Base-by-base conservation (phyloP, 1,140 invertebrate genomes). In the Trichonephila inaurata region DNA sequence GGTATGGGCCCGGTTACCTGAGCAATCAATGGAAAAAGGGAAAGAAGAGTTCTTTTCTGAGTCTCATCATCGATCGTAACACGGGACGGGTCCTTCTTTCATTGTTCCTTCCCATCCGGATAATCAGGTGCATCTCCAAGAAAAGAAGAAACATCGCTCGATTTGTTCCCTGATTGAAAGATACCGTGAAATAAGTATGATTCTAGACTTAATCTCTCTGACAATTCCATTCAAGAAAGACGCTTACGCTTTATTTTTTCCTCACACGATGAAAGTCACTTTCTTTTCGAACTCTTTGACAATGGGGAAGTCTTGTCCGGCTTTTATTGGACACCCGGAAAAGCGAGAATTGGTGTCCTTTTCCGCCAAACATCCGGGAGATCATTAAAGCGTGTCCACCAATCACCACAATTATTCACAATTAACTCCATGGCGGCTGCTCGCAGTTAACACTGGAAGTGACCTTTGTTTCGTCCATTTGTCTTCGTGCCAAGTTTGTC, bases 321-420 rank as follows among this genome's bases (percentile, higher is more conserved):
- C 33, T 62, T 19, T 87, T 24, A 61, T 61, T 61, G 60, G 58
- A 33, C 85, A 62, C n/a, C n/a, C 51, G 62, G 33, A 51, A 44
- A 44, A 72, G 40, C 24, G 64, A 44, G 12, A 72, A 66, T n/a
- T 64, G n/a, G 40, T 64, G 40, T 33, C 64, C 28, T 66, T 72
- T 89, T 72, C 85, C 21, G 28, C 28, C 33, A 33, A 62, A 87
- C 58, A 87, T 72, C 66, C 69, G 40, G 21, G 58, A 21, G 51
- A 89, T 89, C 88, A 89, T 89, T 89, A 89, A 89, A 89, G 33
- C 66, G 88, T 69, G 64, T 89, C 64, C 62, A 89, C 64, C 66
- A 89, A 72, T 89, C n/a, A 62, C 33, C 21, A 60, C 88, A 89
- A 89, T 89, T 89, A 89, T 40, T 89, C 88, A 72, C 88, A 89